phyloP scores from a whole-genome alignment of 2,888 invertebrate species.

The Stenotaenia linearis region DNA sequence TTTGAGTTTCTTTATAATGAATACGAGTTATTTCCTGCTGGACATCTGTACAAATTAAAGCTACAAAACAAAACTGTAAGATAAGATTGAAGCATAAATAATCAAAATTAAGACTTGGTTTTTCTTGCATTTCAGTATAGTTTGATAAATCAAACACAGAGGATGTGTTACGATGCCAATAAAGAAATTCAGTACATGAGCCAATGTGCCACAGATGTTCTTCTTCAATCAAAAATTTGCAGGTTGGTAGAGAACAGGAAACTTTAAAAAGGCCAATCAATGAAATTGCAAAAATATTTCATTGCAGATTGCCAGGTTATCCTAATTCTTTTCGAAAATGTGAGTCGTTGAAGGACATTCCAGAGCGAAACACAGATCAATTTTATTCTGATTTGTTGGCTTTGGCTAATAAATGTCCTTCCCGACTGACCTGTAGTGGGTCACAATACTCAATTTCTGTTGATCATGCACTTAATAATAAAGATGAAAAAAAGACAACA shows the following conservation, averaged over 20 bases:
- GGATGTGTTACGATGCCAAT: background rate
- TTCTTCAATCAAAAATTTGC: background rate
- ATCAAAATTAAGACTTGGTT: background rate
- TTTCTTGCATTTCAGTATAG: background rate
- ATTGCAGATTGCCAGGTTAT: background rate
- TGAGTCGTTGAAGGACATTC: background rate
- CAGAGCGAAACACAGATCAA: background rate
- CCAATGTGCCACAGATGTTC: background rate
- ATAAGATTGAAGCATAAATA: background rate
- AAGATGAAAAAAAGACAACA: background rate
- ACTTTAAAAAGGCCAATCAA: background rate
- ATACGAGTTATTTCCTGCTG: background rate
- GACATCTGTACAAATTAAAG: background rate
- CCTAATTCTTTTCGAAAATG: background rate
- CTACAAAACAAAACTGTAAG: background rate
- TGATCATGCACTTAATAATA: background rate
- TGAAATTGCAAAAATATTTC: background rate
- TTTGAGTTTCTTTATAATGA: background rate
- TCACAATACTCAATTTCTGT: background rate
- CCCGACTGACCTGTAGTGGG: background rate
- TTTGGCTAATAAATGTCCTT: background rate
- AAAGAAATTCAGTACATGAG: background rate
- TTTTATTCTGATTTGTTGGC: background rate
- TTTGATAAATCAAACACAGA: background rate
- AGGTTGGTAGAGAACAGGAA: background rate